Percentiles rank a stretch among this genome's conserved stretches.
Conservation (phyloP, 2,113 vertebrate genomes). For the Chloropsis hardwickii region DNA sequence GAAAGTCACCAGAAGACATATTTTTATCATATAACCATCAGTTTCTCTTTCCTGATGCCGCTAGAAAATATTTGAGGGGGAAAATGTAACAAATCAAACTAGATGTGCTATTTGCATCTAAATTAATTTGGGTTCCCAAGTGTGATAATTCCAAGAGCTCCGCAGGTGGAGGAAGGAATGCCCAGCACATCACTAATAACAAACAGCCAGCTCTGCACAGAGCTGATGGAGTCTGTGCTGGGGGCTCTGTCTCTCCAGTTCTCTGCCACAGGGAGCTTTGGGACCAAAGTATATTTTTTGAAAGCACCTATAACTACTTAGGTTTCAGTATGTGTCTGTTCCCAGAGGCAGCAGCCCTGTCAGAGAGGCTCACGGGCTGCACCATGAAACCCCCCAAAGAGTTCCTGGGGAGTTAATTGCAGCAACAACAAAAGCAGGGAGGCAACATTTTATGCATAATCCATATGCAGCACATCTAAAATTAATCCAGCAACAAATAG, state of each 20-base stretch:
- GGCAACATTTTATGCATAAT: not conserved
- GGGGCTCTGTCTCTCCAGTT: not conserved
- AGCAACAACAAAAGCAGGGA: not conserved
- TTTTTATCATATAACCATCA: not conserved
- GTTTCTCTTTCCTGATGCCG: not conserved
- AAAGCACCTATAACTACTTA: fast-evolving
- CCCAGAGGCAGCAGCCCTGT: not conserved
- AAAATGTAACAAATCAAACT: not conserved
- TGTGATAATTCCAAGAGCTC: not conserved
- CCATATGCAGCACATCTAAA: not conserved
- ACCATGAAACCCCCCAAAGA: not conserved
- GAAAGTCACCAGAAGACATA: not conserved
- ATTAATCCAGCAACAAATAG: slow-evolving; percentile 6
- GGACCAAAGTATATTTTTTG: fast-evolving
- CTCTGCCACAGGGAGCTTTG: not conserved
- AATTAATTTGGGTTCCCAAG: not conserved
- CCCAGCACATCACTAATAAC: fast-evolving
- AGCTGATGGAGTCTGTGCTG: not conserved
- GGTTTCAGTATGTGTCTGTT: fast-evolving
- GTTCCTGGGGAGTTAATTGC: not conserved
- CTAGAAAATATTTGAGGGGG: not conserved
- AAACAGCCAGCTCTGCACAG: fast-evolving
- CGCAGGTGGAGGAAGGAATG: not conserved
- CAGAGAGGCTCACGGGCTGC: not conserved
- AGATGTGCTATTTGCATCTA: not conserved